Evolutionary conservation across 2,888 invertebrate species (phyloP).

Genomic region (Sturmia bella): DNA sequence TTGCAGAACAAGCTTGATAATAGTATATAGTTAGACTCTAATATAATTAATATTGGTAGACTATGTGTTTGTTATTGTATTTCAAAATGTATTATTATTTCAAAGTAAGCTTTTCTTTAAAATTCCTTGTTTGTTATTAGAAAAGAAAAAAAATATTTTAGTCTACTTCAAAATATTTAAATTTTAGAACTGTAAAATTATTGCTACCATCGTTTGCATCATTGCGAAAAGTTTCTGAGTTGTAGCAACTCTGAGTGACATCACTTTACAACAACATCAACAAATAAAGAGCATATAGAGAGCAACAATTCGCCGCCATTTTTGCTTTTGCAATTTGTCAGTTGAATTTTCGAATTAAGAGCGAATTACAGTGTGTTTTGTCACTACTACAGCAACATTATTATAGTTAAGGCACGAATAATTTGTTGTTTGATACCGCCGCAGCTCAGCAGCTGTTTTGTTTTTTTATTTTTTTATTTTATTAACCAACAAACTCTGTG

Average conservation of each 20-base stretch:
- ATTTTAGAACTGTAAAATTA: not conserved
- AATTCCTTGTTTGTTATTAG: not conserved
- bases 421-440: constrained; percentile 64
- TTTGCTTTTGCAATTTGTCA: constrained; percentile 67
- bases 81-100: not conserved
- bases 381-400: constrained; percentile 62
- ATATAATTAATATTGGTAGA: no score
- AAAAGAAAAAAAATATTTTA: no score
- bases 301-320: constrained; percentile 64
- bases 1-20: no score
- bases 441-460: constrained; percentile 69
- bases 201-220: constrained; percentile 49
- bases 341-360: constrained; percentile 71
- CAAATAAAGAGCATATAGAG: constrained; percentile 45
- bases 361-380: constrained; percentile 65
- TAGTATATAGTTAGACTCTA: no score
- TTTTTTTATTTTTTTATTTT: constrained; percentile 60
- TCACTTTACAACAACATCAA: constrained; percentile 35
- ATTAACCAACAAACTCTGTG: constrained; percentile 66
- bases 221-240: constrained; percentile 19
- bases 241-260: constrained; percentile 63
- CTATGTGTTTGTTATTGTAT: no score
- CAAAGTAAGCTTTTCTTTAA: constrained; percentile 18
- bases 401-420: constrained; percentile 59
- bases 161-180: no score